A percentile compares a stretch with the other conserved stretches of the same genome.
Evolutionary conservation across 2,113 vertebrate genomes (phyloP).

Genomic region (Corydoras maculifer): DNA sequence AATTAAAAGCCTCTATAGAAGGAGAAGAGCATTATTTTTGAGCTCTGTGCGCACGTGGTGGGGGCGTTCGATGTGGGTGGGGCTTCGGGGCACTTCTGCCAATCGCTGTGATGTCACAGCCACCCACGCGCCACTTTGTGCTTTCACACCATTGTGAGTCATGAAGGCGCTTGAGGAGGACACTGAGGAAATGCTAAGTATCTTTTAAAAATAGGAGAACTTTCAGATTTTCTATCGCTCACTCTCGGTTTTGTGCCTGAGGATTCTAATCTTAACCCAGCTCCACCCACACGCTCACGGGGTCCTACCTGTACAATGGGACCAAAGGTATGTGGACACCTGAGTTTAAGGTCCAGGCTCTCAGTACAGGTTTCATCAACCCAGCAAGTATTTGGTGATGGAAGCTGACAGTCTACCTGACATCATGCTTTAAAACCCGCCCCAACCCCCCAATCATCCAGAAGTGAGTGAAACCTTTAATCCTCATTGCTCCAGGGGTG

Average conservation of each 20-base stretch:
- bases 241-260: background rate
- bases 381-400: too few relatives aligned
- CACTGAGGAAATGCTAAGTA: slow-evolving; percentile 42
- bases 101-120: slow-evolving; percentile 65
- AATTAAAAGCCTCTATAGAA: slow-evolving; percentile 1
- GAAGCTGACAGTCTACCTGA: too few relatives aligned
- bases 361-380: too few relatives aligned
- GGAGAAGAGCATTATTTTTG: slow-evolving; percentile 36
- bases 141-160: slow-evolving; percentile 65
- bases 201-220: slow-evolving; percentile 23
- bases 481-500: too few relatives aligned
- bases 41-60: slow-evolving; percentile 30
- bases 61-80: slow-evolving; percentile 34
- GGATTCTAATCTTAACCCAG: too few relatives aligned
- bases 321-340: too few relatives aligned
- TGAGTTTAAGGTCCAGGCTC: too few relatives aligned
- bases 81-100: slow-evolving; percentile 55
- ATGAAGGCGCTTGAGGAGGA: slow-evolving; percentile 43
- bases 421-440: too few relatives aligned
- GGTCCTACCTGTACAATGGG: too few relatives aligned
- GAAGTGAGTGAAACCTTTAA: too few relatives aligned
- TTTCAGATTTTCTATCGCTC: slow-evolving; percentile 19
- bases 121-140: slow-evolving; percentile 59
- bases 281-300: background rate
- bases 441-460: too few relatives aligned